Conservation (phyloP, 2,113 vertebrate species). For the Coptodon bakossiorum region DNA sequence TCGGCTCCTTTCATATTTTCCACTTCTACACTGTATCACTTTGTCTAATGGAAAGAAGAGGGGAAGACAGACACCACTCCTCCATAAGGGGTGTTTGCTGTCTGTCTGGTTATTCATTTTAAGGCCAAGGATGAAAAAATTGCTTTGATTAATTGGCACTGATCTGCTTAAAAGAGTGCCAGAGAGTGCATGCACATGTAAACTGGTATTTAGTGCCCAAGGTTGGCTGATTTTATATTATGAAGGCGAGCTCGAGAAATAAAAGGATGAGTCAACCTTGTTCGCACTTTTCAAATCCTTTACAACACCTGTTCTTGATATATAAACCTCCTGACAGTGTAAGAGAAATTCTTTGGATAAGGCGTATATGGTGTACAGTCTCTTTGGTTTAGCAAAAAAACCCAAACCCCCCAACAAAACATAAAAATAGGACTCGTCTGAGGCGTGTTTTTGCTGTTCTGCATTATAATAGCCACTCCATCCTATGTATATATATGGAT, state of each 20-base stretch:
- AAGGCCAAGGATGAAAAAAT: neutral
- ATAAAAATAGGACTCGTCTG: neutral
- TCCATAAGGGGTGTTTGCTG: neutral
- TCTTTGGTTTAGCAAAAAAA: neutral
- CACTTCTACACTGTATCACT: neutral
- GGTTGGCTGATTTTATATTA: constrained; percentile 19
- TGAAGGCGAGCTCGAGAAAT: neutral
- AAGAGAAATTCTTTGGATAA: neutral
- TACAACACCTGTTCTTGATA: neutral
- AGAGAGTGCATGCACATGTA: constrained; percentile 5
- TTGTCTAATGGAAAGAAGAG: neutral
- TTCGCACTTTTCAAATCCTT: neutral
- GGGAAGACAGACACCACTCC: neutral
- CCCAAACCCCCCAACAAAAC: rapidly evolving
- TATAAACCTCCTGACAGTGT: neutral
- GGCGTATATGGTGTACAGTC: neutral
- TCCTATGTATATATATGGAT: neutral
- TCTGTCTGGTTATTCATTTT: constrained; percentile 8
- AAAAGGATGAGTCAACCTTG: constrained; percentile 28
- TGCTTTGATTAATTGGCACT: neutral
- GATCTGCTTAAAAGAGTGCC: neutral
- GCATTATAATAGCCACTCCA: neutral
- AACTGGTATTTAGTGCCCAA: constrained; percentile 28
- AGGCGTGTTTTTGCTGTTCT: neutral
- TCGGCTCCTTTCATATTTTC: neutral